Evolutionary conservation across 2,113 vertebrate species (phyloP).

Genomic region (Dicerorhinus sumatrensis): DNA sequence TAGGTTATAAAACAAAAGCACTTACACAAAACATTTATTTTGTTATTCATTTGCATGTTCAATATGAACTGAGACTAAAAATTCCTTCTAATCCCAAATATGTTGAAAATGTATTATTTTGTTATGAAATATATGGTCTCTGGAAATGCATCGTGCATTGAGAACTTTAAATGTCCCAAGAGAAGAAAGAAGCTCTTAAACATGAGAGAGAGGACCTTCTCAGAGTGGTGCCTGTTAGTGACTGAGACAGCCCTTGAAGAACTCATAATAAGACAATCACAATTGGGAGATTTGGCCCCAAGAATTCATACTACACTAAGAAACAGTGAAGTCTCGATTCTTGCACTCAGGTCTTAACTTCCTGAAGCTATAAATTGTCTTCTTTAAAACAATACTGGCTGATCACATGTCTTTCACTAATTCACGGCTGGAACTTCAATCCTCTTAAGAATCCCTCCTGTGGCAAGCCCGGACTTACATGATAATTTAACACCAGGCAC

Average conservation of each 20-base stretch:
- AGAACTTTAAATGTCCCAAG: not conserved
- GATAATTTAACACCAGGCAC: not conserved
- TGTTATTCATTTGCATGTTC: not conserved
- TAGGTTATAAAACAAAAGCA: not conserved
- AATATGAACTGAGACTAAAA: not conserved
- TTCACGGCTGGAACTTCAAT: not conserved
- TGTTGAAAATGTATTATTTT: not conserved
- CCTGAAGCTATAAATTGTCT: not conserved
- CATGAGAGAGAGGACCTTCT: not conserved
- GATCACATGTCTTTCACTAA: not conserved
- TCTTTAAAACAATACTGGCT: not conserved
- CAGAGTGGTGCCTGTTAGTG: not conserved
- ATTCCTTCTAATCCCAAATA: not conserved
- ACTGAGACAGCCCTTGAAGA: not conserved
- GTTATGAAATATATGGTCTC: not conserved
- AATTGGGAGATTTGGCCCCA: not conserved
- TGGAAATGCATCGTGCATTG: not conserved
- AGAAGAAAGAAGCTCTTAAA: not conserved
- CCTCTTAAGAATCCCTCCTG: not conserved
- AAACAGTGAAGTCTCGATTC: not conserved
- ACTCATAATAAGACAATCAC: not conserved
- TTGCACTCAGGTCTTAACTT: not conserved
- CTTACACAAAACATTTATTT: not conserved
- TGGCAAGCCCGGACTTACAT: not conserved
- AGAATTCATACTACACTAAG: not conserved